phyloP scores from a whole-genome alignment of 1,140 invertebrate species.

The Nephila pilipes region DNA sequence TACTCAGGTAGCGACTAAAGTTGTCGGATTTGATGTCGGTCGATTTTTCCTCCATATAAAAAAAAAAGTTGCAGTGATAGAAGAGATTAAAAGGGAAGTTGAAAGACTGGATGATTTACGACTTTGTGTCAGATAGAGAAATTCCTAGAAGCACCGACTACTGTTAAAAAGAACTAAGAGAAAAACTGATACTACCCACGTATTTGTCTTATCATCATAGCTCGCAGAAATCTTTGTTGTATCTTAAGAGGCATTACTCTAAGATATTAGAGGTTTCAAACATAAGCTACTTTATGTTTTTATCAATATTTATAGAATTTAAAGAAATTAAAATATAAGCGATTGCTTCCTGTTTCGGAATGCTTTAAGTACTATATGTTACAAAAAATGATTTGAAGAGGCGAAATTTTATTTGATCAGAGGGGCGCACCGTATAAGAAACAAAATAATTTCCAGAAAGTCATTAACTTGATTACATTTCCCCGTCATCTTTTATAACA shows the following conservation, averaged over 20 bases:
- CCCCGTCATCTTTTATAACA: too few relatives aligned
- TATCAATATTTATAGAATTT: too few relatives aligned
- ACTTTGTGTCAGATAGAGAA: not conserved
- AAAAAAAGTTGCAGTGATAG: not conserved
- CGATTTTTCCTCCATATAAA: not conserved
- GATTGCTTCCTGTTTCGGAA: too few relatives aligned
- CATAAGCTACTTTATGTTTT: too few relatives aligned
- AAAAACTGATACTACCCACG: not conserved
- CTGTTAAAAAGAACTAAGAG: not conserved
- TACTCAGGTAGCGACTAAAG: not conserved
- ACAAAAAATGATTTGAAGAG: too few relatives aligned
- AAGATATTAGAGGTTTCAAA: too few relatives aligned
- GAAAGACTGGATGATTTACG: slow-evolving; percentile 9
- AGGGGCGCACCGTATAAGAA: too few relatives aligned
- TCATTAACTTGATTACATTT: too few relatives aligned
- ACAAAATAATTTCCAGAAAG: too few relatives aligned
- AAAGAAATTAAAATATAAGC: too few relatives aligned
- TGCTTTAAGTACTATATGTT: too few relatives aligned
- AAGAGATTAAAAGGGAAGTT: not conserved
- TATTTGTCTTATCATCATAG: not conserved
- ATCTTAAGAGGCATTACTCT: not conserved
- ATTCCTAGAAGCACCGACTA: not conserved
- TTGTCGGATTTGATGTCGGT: not conserved
- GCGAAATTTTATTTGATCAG: too few relatives aligned
- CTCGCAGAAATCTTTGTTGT: not conserved